These are phyloP conservation scores for Gallinago nigripennis DNA, from an alignment of 2,797 vertebrate genomes.

Conservation along the genomic window DNA sequence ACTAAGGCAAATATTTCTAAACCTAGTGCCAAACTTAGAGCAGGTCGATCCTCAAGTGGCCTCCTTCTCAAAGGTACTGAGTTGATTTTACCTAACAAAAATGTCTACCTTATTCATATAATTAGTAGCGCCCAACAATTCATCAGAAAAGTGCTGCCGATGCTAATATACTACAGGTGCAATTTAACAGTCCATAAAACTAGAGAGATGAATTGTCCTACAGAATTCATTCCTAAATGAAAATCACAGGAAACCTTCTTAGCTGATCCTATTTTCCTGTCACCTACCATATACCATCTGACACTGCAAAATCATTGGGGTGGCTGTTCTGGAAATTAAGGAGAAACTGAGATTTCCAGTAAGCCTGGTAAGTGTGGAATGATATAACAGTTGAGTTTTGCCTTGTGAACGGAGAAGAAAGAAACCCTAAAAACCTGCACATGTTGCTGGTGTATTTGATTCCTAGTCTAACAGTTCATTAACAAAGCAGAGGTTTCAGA, in stretches of 20 bases:
- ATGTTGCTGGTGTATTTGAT: not conserved
- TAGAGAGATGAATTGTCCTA: not conserved
- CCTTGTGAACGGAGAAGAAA: not conserved
- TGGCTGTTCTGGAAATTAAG: not conserved
- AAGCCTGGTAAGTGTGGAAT: not conserved
- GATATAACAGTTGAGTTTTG: not conserved
- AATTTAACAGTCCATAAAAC: constrained; percentile 27
- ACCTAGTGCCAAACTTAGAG: not conserved
- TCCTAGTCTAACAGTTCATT: constrained; percentile 50
- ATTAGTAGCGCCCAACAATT: not conserved
- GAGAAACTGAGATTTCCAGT: constrained; percentile 15
- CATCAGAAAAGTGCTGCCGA: not conserved
- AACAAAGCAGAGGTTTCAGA: constrained; percentile 33
- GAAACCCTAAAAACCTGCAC: not conserved
- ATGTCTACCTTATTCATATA: not conserved
- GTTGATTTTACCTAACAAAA: not conserved
- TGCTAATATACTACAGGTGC: not conserved
- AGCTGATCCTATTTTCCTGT: constrained; percentile 6
- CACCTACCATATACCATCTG: not conserved
- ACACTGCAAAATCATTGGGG: not conserved
- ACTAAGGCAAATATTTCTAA: not conserved
- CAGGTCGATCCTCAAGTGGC: not conserved
- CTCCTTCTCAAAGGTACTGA: not conserved
- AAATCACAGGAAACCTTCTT: constrained; percentile 10
- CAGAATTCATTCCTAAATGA: constrained; percentile 11